Evolutionary conservation across 1,140 invertebrate genomes (phyloP).

Genomic region (Procambarus virginalis): DNA sequence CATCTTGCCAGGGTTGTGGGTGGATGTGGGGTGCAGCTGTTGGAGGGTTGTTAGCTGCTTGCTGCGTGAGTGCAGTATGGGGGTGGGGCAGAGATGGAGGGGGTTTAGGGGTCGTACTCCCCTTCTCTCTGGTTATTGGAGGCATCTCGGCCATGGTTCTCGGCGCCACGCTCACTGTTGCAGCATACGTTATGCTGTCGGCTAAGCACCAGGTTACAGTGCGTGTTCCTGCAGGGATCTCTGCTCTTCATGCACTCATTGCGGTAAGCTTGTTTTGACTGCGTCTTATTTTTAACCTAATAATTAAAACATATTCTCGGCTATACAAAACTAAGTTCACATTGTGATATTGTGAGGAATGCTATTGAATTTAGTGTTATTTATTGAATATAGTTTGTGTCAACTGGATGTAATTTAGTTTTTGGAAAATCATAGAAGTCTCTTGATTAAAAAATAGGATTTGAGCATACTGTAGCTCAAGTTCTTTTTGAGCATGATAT

Average conservation of each 20-base stretch:
- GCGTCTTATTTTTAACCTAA: no score
- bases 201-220: constrained; percentile 60
- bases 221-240: constrained; percentile 71
- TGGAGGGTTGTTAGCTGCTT: constrained; percentile 40
- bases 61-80: constrained; percentile 51
- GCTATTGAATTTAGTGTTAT: no score
- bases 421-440: no score
- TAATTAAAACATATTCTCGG: no score
- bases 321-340: no score
- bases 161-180: constrained; percentile 57
- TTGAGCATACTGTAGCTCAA: no score
- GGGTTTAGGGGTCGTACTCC: constrained; percentile 45
- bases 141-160: constrained; percentile 60
- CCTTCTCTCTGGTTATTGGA: constrained; percentile 48
- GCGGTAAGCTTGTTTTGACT: constrained; percentile 2
- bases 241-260: constrained; percentile 65
- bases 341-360: no score
- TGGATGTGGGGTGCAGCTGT: constrained; percentile 60
- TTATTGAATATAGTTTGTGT: no score
- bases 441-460: no score
- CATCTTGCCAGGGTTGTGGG: constrained; percentile 11
- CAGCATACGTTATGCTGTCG: constrained; percentile 59
- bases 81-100: constrained; percentile 50
- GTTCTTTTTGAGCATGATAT: no score
- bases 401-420: no score